Base-by-base conservation (phyloP, 2,797 vertebrate species). In the Cygnus olor region DNA sequence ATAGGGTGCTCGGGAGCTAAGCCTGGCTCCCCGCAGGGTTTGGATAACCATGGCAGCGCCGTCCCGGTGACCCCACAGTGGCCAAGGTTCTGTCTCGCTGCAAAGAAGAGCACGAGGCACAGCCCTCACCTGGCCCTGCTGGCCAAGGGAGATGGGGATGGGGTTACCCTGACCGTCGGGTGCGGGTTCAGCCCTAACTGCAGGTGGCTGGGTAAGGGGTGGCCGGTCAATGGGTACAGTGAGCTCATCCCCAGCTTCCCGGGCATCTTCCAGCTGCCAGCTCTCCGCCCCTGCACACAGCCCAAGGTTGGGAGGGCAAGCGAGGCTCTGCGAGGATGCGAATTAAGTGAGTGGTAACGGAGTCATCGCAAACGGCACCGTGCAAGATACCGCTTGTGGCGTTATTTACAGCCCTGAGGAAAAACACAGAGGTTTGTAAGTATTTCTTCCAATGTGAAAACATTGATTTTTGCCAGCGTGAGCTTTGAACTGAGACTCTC, bases 391-490 rank as follows among this genome's bases (percentile, higher is more conserved):
- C 0, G 4, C 73, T 27, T 9, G 51, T 15, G 14, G 80, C 0
- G 8, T 25, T 82, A 70, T 85, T 83, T 90, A 36, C 73, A 86
- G 61, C 93, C 71, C 89, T n/a, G 3, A 8, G 54, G 84, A 85
- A 69, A 88, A 93, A 68, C 38, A 47, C 14, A 0, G 14, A 16
- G 45, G 11, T 82, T 70, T 89, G 71, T 22, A 9, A 54, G 45
- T 10, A 2, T 64, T 93, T 56, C 92, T 90, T 78, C 42, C 19
- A 0, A 17, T 4, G 58, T 5, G 54, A 74, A 95, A 93, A 76
- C 92, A 84, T 61, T 20, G 93, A 91, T 88, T 86, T 79, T 51
- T 76, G 69, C 89, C 78, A 93, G 86, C 54, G 1, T 18, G 80
- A 47, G 63, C 94, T 53, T 49, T 4, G 3, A 84, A 86, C 72